These are phyloP conservation scores for Oxystoma pomonae DNA, from an alignment of 2,888 invertebrate species.

Conservation along the genomic window DNA sequence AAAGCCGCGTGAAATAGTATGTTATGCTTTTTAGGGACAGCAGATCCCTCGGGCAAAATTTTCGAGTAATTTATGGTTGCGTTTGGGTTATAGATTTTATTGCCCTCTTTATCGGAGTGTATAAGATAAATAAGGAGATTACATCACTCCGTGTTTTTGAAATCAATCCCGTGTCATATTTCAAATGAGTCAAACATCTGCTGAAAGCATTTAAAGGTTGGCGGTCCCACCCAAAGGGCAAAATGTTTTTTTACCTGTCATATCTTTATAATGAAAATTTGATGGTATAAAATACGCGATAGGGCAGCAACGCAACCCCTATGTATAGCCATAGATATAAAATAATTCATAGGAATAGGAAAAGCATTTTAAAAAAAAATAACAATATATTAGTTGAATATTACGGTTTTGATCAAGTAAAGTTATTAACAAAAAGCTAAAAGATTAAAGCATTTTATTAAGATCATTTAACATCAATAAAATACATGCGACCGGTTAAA, in stretches of 20 bases:
- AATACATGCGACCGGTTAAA: too few relatives aligned
- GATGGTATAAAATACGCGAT: too few relatives aligned
- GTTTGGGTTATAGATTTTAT: background rate
- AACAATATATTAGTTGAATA: too few relatives aligned
- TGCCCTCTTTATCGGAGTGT: background rate
- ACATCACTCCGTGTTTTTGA: background rate
- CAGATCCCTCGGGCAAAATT: slow-evolving; percentile 2
- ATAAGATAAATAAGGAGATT: background rate
- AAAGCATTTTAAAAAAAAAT: too few relatives aligned
- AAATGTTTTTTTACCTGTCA: slow-evolving; percentile 21
- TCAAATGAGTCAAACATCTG: slow-evolving; percentile 17
- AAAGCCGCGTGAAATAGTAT: slow-evolving; percentile 19
- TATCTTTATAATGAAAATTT: slow-evolving; percentile 13
- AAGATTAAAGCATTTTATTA: too few relatives aligned
- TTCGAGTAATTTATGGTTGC: background rate
- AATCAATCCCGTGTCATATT: background rate
- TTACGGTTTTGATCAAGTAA: too few relatives aligned
- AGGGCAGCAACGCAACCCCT: too few relatives aligned
- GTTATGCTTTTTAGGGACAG: slow-evolving; percentile 15
- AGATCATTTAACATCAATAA: too few relatives aligned
- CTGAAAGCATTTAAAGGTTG: slow-evolving; percentile 16
- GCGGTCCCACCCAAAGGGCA: slow-evolving; percentile 16
- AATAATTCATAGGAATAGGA: too few relatives aligned
- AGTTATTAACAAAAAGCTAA: too few relatives aligned
- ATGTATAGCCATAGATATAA: too few relatives aligned